Evolutionary conservation across 2,888 invertebrate species (phyloP).

Genomic region (Euzophera pinguis): DNA sequence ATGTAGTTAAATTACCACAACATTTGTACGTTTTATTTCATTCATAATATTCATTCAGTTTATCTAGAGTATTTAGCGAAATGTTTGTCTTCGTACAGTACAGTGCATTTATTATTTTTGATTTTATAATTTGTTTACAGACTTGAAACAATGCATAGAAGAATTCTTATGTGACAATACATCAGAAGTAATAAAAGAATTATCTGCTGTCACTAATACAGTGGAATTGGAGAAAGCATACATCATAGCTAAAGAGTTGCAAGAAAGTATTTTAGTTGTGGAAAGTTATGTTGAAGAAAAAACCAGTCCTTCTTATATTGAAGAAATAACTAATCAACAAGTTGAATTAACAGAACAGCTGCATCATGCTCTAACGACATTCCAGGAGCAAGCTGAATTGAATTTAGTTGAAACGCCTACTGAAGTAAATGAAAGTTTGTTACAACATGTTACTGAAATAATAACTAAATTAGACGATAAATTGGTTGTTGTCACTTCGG

Average conservation of each 20-base stretch:
- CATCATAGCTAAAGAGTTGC: conserved; percentile 36
- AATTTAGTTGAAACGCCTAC: conserved; percentile 21
- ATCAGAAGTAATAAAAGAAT: conserved; percentile 29
- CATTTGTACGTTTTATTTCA: no score
- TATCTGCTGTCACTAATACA: conserved; percentile 26
- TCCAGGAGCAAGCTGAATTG: conserved; percentile 26
- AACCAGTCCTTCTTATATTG: conserved; percentile 15
- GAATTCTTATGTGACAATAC: conserved; percentile 36
- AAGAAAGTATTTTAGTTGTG: conserved; percentile 26
- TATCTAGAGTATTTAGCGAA: no score
- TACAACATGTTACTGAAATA: conserved; percentile 23
- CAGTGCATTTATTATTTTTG: no score
- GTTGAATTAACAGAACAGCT: conserved; percentile 29
- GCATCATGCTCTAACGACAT: conserved; percentile 25
- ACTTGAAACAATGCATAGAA: conserved; percentile 38
- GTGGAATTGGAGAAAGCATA: conserved; percentile 33
- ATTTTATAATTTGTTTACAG: conserved; percentile 31
- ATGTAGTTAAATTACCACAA: no score
- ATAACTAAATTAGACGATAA: conserved; percentile 26
- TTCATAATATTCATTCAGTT: no score
- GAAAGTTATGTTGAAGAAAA: conserved; percentile 13
- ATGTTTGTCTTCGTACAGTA: no score
- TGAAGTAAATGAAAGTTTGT: conserved; percentile 16
- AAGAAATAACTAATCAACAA: conserved; percentile 24
- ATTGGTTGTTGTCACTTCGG: conserved; percentile 16